Percentiles rank a stretch among this genome's conserved stretches.
Conservation (phyloP, 2,888 invertebrate genomes). For the Pristionchus arcanus region DNA sequence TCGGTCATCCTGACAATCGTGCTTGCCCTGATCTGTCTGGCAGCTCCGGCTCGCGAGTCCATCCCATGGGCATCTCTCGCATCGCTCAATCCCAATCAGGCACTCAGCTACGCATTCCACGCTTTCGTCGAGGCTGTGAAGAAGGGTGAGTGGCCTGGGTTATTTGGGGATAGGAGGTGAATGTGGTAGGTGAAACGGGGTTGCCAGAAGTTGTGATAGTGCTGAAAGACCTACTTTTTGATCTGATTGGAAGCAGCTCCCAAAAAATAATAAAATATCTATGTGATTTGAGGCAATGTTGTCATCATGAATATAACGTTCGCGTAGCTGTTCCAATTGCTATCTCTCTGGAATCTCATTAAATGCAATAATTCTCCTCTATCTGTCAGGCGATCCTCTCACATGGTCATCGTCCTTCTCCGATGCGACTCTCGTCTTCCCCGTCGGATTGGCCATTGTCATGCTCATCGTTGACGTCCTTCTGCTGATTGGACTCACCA, state of each 20-base stretch:
- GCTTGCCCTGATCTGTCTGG: slow-evolving; percentile 45
- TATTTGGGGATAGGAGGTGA: not conserved
- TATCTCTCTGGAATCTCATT: too few relatives aligned
- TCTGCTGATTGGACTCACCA: slow-evolving; percentile 56
- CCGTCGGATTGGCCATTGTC: slow-evolving; percentile 71
- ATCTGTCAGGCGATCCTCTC: slow-evolving; percentile 53
- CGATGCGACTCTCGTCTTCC: slow-evolving; percentile 61
- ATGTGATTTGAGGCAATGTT: too few relatives aligned
- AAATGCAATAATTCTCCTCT: too few relatives aligned
- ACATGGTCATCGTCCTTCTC: slow-evolving; percentile 63
- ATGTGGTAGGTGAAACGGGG: not conserved
- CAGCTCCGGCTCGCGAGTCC: slow-evolving; percentile 59
- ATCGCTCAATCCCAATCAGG: slow-evolving; percentile 70
- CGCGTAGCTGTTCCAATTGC: too few relatives aligned
- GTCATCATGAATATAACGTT: too few relatives aligned
- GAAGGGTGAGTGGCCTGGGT: slow-evolving; percentile 59
- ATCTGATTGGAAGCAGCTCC: not conserved
- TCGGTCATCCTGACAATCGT: not conserved
- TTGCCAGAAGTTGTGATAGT: not conserved
- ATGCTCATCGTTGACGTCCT: slow-evolving; percentile 74
- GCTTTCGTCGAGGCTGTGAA: slow-evolving; percentile 69
- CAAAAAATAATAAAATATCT: too few relatives aligned
- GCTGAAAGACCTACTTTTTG: not conserved
- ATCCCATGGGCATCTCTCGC: slow-evolving; percentile 60
- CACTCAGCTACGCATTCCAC: slow-evolving; percentile 66